These are phyloP conservation scores for Pachypeltis micranthus DNA, from an alignment of 1,140 invertebrate species.

Conservation along the genomic window DNA sequence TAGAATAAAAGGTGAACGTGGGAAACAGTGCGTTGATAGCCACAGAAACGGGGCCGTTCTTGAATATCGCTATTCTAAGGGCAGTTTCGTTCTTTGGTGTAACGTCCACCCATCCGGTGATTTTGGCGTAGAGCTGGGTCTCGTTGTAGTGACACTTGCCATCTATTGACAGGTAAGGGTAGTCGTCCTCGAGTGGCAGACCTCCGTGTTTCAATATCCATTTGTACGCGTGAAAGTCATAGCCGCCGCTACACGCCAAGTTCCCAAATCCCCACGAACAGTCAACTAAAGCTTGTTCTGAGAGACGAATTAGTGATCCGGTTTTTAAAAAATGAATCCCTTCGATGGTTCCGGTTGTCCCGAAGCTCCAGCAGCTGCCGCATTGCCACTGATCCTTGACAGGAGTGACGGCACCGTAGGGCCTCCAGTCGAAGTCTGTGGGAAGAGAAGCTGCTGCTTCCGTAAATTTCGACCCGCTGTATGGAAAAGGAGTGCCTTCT, in stretches of 20 bases:
- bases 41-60: neutral
- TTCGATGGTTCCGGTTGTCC: conserved; percentile 28
- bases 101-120: neutral
- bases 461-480: too few relatives aligned
- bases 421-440: conserved; percentile 69
- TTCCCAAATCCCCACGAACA: conserved; percentile 37
- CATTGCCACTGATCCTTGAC: conserved; percentile 83
- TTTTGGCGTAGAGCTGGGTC: neutral
- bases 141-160: neutral
- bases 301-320: conserved; percentile 30
- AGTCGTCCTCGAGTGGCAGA: neutral
- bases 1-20: conserved; percentile 40
- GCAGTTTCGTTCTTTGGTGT: neutral
- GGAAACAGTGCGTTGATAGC: conserved; percentile 12
- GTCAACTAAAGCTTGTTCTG: conserved; percentile 62
- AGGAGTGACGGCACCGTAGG: conserved; percentile 69
- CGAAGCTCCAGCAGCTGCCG: conserved; percentile 54
- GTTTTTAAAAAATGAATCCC: neutral
- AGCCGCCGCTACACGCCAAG: neutral
- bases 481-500: conserved; percentile 20
- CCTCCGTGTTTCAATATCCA: neutral
- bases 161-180: neutral
- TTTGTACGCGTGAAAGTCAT: conserved; percentile 43
- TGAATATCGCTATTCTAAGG: neutral
- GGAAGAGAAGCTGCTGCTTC: conserved; percentile 52